Conservation (phyloP, 2,113 vertebrate genomes). For the Clinocottus analis region DNA sequence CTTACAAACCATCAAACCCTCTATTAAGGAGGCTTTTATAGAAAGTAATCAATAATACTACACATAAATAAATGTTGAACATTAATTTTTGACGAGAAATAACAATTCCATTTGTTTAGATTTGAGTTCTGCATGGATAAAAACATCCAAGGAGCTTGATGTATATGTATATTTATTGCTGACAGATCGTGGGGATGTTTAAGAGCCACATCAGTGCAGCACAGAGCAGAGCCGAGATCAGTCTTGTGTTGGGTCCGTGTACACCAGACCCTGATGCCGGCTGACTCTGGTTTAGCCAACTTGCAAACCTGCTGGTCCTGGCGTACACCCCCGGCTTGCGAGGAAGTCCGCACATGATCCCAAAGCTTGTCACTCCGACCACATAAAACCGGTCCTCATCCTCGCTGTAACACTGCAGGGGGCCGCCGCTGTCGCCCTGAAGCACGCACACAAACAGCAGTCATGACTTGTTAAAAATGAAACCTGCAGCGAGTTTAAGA, state of each 20-base stretch:
- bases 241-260: background rate
- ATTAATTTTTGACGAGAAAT: background rate
- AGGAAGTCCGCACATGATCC: constrained; percentile 77
- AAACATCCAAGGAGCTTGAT: background rate
- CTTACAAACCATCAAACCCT: background rate
- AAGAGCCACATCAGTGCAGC: constrained; percentile 35
- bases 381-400: constrained; percentile 73
- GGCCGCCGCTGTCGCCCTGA: constrained; percentile 86
- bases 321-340: constrained; percentile 82
- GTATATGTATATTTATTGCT: constrained; percentile 3
- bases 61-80: background rate
- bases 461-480: background rate
- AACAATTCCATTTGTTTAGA: background rate
- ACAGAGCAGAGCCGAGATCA: constrained; percentile 41
- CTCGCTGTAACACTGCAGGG: constrained; percentile 83
- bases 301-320: constrained; percentile 68
- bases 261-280: constrained; percentile 9
- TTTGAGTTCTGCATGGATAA: background rate
- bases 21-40: background rate
- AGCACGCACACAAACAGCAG: constrained; percentile 1
- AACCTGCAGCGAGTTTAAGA: background rate
- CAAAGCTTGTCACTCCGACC: constrained; percentile 84
- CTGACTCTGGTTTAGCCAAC: constrained; percentile 58
- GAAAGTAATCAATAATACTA: background rate
- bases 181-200: background rate